Evolutionary conservation across 2,797 vertebrate genomes (phyloP).

Genomic region (Hydrophis major): DNA sequence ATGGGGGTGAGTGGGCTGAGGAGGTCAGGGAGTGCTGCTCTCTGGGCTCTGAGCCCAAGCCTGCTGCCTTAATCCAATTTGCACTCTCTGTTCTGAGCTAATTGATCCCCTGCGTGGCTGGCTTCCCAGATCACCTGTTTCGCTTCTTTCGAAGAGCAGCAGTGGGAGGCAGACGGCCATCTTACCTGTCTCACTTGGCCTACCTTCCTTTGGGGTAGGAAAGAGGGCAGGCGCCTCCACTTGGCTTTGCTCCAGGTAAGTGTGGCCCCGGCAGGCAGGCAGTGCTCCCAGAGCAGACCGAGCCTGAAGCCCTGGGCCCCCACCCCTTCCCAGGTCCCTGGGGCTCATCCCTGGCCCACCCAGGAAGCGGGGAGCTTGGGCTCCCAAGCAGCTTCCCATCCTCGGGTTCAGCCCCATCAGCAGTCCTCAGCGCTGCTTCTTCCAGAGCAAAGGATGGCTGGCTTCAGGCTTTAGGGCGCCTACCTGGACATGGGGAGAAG

Average conservation of each 20-base stretch:
- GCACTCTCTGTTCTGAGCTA: slow-evolving; percentile 17
- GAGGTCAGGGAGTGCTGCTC: neutral
- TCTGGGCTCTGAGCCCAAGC: neutral
- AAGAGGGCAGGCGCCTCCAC: neutral
- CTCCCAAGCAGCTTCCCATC: neutral
- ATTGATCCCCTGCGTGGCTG: slow-evolving; percentile 57
- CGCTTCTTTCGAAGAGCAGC: neutral
- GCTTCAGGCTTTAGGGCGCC: neutral
- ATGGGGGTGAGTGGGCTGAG: fast-evolving
- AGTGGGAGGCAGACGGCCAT: neutral
- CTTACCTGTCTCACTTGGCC: neutral
- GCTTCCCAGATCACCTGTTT: neutral
- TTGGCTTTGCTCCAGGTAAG: neutral
- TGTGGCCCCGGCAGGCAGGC: neutral
- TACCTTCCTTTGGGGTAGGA: neutral
- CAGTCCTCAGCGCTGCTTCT: neutral
- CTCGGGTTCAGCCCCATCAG: neutral
- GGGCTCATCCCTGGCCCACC: neutral
- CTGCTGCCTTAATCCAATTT: slow-evolving; percentile 55
- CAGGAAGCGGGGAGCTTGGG: neutral
- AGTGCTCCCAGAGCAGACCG: too few relatives aligned
- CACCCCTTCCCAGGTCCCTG: neutral
- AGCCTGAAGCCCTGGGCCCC: neutral
- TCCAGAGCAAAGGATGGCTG: neutral
- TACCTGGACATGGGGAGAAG: neutral